Conservation (phyloP, 2,888 invertebrate species). For the Cantharis nigra region DNA sequence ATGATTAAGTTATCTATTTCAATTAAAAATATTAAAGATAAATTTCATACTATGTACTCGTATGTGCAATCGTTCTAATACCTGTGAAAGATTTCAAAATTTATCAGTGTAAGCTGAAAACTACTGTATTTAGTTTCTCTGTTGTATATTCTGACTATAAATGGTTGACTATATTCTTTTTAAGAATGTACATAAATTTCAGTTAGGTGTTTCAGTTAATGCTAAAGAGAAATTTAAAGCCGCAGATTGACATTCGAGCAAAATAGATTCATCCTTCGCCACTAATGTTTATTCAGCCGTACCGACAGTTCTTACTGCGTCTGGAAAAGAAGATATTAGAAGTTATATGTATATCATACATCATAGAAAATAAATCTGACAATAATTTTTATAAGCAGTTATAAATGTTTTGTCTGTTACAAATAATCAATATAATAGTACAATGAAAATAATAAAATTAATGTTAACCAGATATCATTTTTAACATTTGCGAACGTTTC, state of each 20-base stretch:
- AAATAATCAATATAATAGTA: neutral
- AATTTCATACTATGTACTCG: too few relatives aligned
- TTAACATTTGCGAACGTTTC: neutral
- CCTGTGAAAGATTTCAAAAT: too few relatives aligned
- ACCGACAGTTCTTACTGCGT: slow-evolving; percentile 15
- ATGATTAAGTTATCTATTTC: too few relatives aligned
- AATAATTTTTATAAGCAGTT: neutral
- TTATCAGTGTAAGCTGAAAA: neutral
- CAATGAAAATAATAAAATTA: neutral
- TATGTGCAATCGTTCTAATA: too few relatives aligned
- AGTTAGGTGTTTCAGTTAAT: slow-evolving; percentile 23
- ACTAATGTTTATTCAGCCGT: slow-evolving; percentile 45
- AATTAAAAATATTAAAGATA: too few relatives aligned
- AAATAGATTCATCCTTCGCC: slow-evolving; percentile 45
- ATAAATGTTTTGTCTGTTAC: neutral
- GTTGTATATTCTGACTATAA: neutral
- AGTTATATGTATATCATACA: neutral
- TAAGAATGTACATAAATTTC: neutral
- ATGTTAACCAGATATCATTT: neutral
- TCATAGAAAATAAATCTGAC: neutral
- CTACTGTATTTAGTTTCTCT: neutral
- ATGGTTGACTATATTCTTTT: neutral
- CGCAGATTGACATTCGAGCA: slow-evolving; percentile 39
- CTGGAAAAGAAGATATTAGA: slow-evolving; percentile 2
- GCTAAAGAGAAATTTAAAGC: slow-evolving; percentile 33